Evolutionary conservation across 1,140 invertebrate species (phyloP).

Genomic region (Papilio helenus): DNA sequence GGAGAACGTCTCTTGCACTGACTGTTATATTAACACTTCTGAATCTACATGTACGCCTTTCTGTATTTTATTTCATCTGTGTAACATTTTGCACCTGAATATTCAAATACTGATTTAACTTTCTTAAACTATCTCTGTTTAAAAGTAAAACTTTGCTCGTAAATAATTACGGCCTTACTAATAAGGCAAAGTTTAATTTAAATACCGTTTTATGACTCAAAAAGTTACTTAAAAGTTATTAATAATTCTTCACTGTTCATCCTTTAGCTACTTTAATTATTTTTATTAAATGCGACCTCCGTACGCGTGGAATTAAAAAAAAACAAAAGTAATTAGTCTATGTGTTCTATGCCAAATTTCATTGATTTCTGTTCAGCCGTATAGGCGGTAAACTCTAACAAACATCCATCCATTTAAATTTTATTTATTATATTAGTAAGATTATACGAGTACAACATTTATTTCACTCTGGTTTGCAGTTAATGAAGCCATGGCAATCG

Average conservation of each 20-base stretch:
- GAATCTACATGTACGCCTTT: constrained; percentile 59
- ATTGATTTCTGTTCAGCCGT: too few relatives aligned
- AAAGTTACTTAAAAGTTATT: not conserved
- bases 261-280: not conserved
- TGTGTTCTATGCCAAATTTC: too few relatives aligned
- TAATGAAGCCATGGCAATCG: constrained; percentile 52
- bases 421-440: too few relatives aligned
- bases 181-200: not conserved
- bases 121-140: not conserved
- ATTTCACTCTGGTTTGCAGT: constrained; percentile 43
- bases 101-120: not conserved
- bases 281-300: not conserved
- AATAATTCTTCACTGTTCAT: not conserved
- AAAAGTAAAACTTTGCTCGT: not conserved
- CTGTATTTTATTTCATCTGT: not conserved
- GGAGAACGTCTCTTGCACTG: constrained; percentile 55
- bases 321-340: too few relatives aligned
- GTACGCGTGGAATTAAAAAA: too few relatives aligned
- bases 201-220: not conserved
- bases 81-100: not conserved
- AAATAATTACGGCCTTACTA: not conserved
- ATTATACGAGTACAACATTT: not conserved
- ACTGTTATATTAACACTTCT: constrained; percentile 55
- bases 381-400: too few relatives aligned
- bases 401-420: too few relatives aligned